These are phyloP conservation scores for Cydia splendana DNA, from an alignment of 1,140 invertebrate genomes.

Conservation along the genomic window DNA sequence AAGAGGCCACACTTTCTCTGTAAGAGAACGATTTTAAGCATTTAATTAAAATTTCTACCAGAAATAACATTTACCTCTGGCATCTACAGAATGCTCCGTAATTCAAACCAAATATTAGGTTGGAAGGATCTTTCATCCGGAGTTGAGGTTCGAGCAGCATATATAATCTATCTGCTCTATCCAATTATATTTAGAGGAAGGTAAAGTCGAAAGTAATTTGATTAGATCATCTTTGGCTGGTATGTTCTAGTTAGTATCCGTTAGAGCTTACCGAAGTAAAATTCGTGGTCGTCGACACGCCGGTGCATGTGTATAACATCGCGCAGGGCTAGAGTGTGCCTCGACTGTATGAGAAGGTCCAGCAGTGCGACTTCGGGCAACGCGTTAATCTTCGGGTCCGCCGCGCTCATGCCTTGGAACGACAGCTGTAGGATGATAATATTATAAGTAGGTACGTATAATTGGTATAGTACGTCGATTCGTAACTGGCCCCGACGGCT, in stretches of 20 bases:
- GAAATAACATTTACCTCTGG: no score
- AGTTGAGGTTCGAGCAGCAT: no score
- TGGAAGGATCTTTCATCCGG: no score
- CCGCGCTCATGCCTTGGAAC: constrained; percentile 62
- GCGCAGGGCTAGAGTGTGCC: constrained; percentile 63
- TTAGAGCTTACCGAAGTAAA: constrained; percentile 65
- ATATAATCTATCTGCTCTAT: no score
- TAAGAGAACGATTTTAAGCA: constrained; percentile 20
- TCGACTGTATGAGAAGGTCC: constrained; percentile 68
- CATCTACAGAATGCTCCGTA: no score
- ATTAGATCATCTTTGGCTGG: no score
- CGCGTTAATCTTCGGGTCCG: constrained; percentile 65
- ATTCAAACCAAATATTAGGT: no score
- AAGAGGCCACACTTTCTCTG: constrained; percentile 71
- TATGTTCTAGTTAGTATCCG: neutral
- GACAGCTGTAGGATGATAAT: constrained; percentile 51
- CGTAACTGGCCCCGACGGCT: no score
- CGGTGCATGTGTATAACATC: constrained; percentile 57
- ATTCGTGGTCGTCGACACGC: constrained; percentile 69
- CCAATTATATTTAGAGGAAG: no score
- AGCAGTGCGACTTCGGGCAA: constrained; percentile 70
- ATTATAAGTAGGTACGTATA: neutral
- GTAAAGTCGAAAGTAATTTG: neutral
- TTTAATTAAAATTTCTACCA: neutral
- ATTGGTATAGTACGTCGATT: no score